phyloP scores from a whole-genome alignment of 2,113 vertebrate genomes.

The Crotalus helleri region DNA sequence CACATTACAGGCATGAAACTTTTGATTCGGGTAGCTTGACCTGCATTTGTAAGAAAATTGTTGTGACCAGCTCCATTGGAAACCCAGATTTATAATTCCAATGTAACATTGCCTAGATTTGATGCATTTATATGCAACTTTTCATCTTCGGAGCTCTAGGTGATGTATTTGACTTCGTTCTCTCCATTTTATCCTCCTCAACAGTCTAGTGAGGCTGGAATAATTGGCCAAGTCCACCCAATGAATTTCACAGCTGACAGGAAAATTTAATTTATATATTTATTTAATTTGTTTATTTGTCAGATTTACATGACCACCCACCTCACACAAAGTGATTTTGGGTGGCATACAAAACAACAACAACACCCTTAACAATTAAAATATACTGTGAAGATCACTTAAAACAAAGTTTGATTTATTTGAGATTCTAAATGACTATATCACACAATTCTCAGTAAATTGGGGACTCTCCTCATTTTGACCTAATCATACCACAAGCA shows the following conservation, averaged over 20 bases:
- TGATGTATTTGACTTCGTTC: not conserved
- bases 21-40: not conserved
- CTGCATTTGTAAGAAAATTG: not conserved
- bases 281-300: not conserved
- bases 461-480: not conserved
- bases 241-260: not conserved
- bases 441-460: not conserved
- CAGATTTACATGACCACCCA: not conserved
- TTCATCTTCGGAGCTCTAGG: not conserved
- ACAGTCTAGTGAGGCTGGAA: not conserved
- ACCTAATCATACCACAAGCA: not conserved
- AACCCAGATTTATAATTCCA: not conserved
- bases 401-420: not conserved
- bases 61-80: not conserved
- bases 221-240: not conserved
- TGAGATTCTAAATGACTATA: not conserved
- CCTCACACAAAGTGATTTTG: not conserved
- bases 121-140: not conserved
- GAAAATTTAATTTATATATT: not conserved
- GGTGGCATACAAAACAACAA: not conserved
- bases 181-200: not conserved
- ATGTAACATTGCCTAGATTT: not conserved
- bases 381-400: not conserved
- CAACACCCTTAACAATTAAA: not conserved
- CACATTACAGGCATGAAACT: not conserved